A percentile compares a stretch with the other conserved stretches of the same genome.
Evolutionary conservation across 2,113 vertebrate species (phyloP).

Genomic region (Nyctereutes procyonoides): DNA sequence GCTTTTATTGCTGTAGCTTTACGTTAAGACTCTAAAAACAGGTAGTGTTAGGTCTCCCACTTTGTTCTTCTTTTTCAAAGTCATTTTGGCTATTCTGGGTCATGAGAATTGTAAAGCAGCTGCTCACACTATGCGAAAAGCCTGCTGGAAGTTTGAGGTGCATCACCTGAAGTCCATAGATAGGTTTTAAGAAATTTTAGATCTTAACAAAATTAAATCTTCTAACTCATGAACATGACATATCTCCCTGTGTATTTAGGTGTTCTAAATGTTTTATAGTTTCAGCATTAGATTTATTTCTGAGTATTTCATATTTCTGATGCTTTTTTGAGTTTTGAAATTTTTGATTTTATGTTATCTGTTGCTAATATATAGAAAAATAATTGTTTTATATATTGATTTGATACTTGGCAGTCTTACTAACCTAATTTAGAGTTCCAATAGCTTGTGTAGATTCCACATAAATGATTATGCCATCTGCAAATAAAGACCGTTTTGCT

Average conservation of each 20-base stretch:
- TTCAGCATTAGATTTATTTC: background rate
- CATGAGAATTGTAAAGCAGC: constrained; percentile 28
- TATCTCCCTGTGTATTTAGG: background rate
- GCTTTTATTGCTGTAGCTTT: background rate
- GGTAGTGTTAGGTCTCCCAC: background rate
- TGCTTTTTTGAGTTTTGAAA: background rate
- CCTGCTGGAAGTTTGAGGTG: background rate
- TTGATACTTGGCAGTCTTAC: background rate
- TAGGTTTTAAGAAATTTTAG: constrained; percentile 21
- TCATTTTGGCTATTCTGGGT: background rate
- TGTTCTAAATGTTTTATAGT: background rate
- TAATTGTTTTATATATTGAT: background rate
- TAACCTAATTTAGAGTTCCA: background rate
- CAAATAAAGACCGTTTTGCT: constrained; percentile 9
- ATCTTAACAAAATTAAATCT: background rate
- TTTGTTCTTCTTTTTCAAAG: background rate
- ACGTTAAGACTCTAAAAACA: constrained; percentile 5
- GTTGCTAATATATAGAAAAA: background rate
- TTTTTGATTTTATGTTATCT: background rate
- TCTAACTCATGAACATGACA: background rate
- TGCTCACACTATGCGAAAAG: background rate
- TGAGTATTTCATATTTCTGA: background rate
- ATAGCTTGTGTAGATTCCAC: background rate
- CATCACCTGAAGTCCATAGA: background rate
- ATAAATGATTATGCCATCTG: background rate